A percentile compares a stretch with the other conserved stretches of the same genome.
Evolutionary conservation across 2,113 vertebrate genomes (phyloP).

Genomic region (Otocyon megalotis): DNA sequence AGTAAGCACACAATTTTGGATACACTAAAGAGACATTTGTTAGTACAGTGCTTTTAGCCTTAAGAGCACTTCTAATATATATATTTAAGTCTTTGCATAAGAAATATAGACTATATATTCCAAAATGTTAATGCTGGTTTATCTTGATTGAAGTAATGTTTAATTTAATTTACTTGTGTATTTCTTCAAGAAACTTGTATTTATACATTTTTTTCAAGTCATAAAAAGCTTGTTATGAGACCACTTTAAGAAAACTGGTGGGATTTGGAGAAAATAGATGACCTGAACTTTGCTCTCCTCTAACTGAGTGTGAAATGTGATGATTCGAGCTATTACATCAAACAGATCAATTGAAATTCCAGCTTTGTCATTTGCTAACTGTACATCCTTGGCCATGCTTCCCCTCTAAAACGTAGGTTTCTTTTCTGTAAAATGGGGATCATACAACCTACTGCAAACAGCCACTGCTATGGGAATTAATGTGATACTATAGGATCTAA

Average conservation of each 20-base stretch:
- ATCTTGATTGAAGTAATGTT: background rate
- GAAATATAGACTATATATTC: background rate
- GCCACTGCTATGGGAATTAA: background rate
- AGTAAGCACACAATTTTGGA: background rate
- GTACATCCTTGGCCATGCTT: background rate
- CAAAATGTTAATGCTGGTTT: conserved; percentile 13
- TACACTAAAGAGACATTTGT: background rate
- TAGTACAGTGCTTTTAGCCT: background rate
- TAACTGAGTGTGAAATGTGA: background rate
- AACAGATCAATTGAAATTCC: background rate
- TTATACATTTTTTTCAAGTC: background rate
- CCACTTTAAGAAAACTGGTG: background rate
- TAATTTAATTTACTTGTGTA: conserved; percentile 7
- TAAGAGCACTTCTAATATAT: background rate
- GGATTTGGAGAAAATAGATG: background rate
- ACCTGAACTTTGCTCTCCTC: background rate
- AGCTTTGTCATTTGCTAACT: background rate
- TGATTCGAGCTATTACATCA: background rate
- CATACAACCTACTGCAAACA: background rate
- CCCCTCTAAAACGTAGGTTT: background rate
- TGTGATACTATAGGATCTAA: background rate
- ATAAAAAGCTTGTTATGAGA: background rate
- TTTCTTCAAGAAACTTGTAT: conserved; percentile 39
- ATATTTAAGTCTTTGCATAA: background rate
- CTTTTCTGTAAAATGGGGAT: background rate